Evolutionary conservation across 2,888 invertebrate species (phyloP).

Genomic region (Lasioglossum lativentre): DNA sequence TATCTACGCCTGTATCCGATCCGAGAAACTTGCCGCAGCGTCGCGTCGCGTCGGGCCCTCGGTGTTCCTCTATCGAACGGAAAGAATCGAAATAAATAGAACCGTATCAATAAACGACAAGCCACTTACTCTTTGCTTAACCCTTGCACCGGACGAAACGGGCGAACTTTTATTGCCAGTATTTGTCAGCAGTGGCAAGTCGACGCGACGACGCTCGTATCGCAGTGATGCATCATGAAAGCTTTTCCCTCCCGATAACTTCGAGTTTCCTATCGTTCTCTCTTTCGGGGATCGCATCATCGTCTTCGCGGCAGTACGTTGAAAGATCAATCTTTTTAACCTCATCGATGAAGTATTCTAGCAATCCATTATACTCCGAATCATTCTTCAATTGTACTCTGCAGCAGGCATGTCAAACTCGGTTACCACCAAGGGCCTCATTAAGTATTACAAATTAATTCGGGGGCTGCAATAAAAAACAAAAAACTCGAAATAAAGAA

Average conservation of each 20-base stretch:
- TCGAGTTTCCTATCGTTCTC: not conserved
- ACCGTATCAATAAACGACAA: constrained; percentile 32
- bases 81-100: constrained; percentile 25
- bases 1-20: constrained; percentile 12
- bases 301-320: too few relatives aligned
- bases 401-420: too few relatives aligned
- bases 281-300: not conserved
- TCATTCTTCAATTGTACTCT: too few relatives aligned
- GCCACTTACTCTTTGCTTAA: constrained; percentile 22
- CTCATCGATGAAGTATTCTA: too few relatives aligned
- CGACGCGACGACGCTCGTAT: not conserved
- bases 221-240: not conserved
- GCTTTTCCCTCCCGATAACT: not conserved
- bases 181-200: constrained; percentile 25
- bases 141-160: constrained; percentile 10
- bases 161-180: constrained; percentile 36
- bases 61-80: not conserved
- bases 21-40: constrained; percentile 1
- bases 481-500: too few relatives aligned
- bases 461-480: too few relatives aligned
- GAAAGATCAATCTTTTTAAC: too few relatives aligned
- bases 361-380: too few relatives aligned
- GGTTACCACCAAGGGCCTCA: too few relatives aligned
- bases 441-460: too few relatives aligned
- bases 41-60: not conserved